Conservation (phyloP, 2,113 vertebrate genomes). For the Helogale parvula region DNA sequence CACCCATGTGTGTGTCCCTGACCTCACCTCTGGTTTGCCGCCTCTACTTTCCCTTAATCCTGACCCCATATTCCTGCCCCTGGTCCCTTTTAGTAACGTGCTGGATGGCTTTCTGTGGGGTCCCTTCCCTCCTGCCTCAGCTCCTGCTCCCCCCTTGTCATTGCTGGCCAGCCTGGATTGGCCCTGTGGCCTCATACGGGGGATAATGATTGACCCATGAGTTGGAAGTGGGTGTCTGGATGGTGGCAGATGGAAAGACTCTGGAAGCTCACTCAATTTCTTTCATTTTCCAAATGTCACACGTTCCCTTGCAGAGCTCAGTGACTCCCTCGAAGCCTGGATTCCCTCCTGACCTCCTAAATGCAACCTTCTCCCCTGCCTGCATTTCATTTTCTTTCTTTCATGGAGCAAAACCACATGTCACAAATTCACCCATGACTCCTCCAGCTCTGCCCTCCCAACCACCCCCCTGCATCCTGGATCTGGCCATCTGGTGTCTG, state of each 20-base stretch:
- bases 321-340: background rate
- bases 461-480: background rate
- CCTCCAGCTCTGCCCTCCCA: background rate
- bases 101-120: background rate
- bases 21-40: background rate
- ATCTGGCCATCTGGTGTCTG: background rate
- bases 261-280: background rate
- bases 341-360: background rate
- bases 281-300: background rate
- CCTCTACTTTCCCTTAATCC: background rate
- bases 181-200: background rate
- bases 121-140: background rate
- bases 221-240: background rate
- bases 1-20: rapidly evolving
- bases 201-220: background rate
- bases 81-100: background rate
- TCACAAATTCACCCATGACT: background rate
- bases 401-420: background rate
- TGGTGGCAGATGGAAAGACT: background rate
- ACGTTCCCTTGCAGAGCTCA: background rate
- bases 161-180: background rate
- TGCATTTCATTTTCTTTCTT: background rate
- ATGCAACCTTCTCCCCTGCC: background rate
- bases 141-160: background rate
- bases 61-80: background rate